A percentile compares a stretch with the other conserved stretches of the same genome.
These are phyloP conservation scores for Drosophila robusta DNA, from an alignment of 2,888 invertebrate species.

Conservation along the genomic window DNA sequence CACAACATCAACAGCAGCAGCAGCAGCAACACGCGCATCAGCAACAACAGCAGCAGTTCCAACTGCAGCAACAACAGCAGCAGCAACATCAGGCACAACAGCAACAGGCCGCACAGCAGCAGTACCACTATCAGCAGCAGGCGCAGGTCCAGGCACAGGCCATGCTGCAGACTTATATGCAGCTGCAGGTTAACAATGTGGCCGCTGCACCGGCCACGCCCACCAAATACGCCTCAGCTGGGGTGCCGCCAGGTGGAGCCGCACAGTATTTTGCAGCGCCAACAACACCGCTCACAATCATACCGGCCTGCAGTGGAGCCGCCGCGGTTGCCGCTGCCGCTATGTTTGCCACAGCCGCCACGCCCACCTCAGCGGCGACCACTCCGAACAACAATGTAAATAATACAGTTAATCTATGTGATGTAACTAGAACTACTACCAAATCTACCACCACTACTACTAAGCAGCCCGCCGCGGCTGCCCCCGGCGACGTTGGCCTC, in stretches of 20 bases:
- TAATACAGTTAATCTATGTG: slow-evolving; percentile 85
- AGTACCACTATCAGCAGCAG: slow-evolving; percentile 64
- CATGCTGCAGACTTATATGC: slow-evolving; percentile 84
- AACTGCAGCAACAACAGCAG: slow-evolving; percentile 65
- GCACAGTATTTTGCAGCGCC: slow-evolving; percentile 77
- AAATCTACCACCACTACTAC: slow-evolving; percentile 76
- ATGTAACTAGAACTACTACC: slow-evolving; percentile 84
- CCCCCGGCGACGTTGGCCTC: slow-evolving; percentile 33
- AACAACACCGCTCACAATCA: slow-evolving; percentile 81
- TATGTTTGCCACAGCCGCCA: slow-evolving; percentile 77
- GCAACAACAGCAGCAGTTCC: slow-evolving; percentile 64
- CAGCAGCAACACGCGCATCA: slow-evolving; percentile 68
- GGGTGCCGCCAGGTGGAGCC: slow-evolving; percentile 48
- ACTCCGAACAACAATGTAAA: slow-evolving; percentile 84
- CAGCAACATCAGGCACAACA: slow-evolving; percentile 73
- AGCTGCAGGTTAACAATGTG: slow-evolving; percentile 82
- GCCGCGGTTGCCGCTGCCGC: slow-evolving; percentile 78
- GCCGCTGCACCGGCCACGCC: slow-evolving; percentile 77
- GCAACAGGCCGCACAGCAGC: slow-evolving; percentile 68
- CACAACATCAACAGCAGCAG: slow-evolving; percentile 62
- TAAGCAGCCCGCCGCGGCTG: slow-evolving; percentile 73
- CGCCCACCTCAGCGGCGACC: slow-evolving; percentile 76
- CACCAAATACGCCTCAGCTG: slow-evolving; percentile 70
- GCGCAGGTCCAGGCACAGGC: slow-evolving; percentile 81
- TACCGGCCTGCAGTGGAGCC: slow-evolving; percentile 76